Evolutionary conservation across 2,113 vertebrate species (phyloP).

Genomic region (Pseudorectes ferrugineus): DNA sequence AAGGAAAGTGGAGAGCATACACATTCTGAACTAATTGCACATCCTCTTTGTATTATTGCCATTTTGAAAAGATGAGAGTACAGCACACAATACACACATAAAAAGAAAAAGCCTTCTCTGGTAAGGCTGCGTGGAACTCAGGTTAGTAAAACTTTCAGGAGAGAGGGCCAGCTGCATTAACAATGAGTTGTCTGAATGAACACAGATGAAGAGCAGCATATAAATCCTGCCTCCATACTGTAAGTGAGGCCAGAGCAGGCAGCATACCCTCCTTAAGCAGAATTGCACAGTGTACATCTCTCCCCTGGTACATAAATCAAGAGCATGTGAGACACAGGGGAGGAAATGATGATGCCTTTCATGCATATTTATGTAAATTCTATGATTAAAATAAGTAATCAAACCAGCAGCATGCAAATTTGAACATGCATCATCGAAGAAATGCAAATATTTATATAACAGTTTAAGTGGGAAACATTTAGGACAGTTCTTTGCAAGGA

Average conservation of each 20-base stretch:
- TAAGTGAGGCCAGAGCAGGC: background rate
- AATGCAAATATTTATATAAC: constrained; percentile 2
- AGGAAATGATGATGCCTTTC: background rate
- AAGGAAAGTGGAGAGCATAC: background rate
- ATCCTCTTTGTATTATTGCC: background rate
- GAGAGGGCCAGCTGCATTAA: accelerated
- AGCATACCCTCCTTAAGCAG: background rate
- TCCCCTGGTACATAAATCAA: background rate
- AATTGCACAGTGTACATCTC: background rate
- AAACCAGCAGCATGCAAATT: background rate
- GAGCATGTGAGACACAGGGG: background rate
- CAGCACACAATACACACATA: background rate
- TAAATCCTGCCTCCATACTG: background rate
- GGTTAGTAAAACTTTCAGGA: background rate
- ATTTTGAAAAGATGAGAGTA: background rate
- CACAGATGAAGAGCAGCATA: background rate
- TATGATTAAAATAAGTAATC: background rate
- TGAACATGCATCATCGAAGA: background rate
- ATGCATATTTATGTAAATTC: background rate
- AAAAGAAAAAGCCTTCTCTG: background rate
- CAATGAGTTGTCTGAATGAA: background rate
- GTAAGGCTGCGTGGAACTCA: background rate
- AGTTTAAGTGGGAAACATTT: background rate
- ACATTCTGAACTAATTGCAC: background rate
- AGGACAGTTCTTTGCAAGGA: background rate